Conservation (phyloP, 2,113 vertebrate species). For the Oncorhynchus nerka region DNA sequence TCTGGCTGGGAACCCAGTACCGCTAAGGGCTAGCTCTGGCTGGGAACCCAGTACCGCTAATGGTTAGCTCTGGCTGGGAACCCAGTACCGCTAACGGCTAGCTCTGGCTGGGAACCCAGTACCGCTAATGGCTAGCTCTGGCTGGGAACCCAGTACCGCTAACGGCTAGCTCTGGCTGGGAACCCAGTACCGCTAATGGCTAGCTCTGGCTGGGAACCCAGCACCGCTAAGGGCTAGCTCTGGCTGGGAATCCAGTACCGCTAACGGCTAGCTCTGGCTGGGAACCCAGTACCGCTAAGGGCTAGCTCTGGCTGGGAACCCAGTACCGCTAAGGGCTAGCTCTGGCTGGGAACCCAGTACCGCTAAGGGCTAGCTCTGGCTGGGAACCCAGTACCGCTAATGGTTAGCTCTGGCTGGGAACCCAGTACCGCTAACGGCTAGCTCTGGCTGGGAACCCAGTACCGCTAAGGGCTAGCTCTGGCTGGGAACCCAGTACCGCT, state of each 20-base stretch:
- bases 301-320: slow-evolving; percentile 27
- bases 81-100: neutral
- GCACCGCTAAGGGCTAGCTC: too few species aligned
- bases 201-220: too few species aligned
- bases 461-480: too few species aligned
- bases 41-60: slow-evolving; percentile 79
- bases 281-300: too few species aligned
- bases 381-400: slow-evolving; percentile 79
- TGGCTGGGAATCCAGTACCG: slow-evolving; percentile 83
- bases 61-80: too few species aligned
- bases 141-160: too few species aligned
- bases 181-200: slow-evolving; percentile 70
- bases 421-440: too few species aligned
- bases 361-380: slow-evolving; percentile 52
- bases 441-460: too few species aligned
- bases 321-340: slow-evolving; percentile 2
- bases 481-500: slow-evolving; percentile 1
- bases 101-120: slow-evolving; percentile 34
- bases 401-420: too few species aligned
- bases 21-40: slow-evolving; percentile 50
- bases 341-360: too few species aligned
- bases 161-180: slow-evolving; percentile 71
- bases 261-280: too few species aligned
- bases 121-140: neutral
- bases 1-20: slow-evolving; percentile 44